Base-by-base conservation (phyloP, 2,113 vertebrate genomes). In the Datnioides undecimradiatus region DNA sequence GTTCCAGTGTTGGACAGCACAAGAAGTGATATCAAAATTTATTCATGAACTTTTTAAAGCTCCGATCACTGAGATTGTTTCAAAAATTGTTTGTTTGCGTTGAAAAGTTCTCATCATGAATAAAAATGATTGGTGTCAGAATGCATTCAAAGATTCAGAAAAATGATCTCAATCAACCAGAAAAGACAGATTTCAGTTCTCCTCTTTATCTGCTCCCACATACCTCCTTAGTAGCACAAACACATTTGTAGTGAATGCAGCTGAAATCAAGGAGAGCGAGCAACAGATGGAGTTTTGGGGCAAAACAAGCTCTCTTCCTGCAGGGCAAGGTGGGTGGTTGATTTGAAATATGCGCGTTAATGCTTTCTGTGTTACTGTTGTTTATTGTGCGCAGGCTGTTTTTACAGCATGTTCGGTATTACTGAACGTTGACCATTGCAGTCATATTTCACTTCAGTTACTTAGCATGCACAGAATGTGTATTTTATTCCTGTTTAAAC, bases 281-380 rank as follows among this genome's bases (percentile, higher is more conserved):
- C 27, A 64, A 73, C 68, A 73, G 69, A 70, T 57, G 43, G 41
- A 51, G 54, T 48, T 72, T 79, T 69, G 17, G 66, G 69, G 17
- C 27, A 17, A 59, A 87, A 49, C 55, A 54, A 49, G 7, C 41
- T 59, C 43, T 73, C 58, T 79, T 19, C 11, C 80, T 58, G 75
- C 54, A 21, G 40, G 25, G 63, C 13, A 57, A 77, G 67, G 84
- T 84, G 63, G 48, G 48, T 76, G 82, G 80, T 27, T 84, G 75
- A 82, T 88, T 80, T 71, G 19, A 85, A 82, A 63, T 69, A 29
- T 43, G 73, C 27, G 2, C 14, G 5, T 49, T 66, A 65, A 71
- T 73, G 58, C 48, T 29, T 27, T 71, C 13, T 64, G 66, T 69
- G 55, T 43, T 38, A 2, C 51, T 9, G 51, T 19, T 60, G 83